A percentile compares a stretch with the other conserved stretches of the same genome.
phyloP scores from a whole-genome alignment of 2,113 vertebrate genomes.

The Anseranas semipalmata region DNA sequence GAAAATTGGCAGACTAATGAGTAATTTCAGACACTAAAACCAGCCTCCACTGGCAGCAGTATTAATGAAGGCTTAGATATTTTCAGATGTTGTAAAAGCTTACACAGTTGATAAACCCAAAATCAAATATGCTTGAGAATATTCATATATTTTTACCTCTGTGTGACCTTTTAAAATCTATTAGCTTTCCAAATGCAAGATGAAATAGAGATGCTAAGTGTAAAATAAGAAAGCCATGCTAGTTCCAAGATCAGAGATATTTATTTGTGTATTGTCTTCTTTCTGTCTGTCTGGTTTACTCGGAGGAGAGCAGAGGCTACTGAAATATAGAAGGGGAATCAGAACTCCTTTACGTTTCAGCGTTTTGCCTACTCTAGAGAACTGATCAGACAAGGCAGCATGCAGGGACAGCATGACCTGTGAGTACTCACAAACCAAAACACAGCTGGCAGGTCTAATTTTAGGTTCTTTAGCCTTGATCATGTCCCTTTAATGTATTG shows the following conservation, averaged over 20 bases:
- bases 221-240: neutral
- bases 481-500: constrained; percentile 69
- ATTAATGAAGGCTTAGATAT: constrained; percentile 19
- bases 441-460: constrained; percentile 73
- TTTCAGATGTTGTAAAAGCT: constrained; percentile 21
- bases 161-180: neutral
- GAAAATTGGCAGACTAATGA: constrained; percentile 54
- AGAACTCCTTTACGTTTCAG: constrained; percentile 31
- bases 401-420: constrained; percentile 45
- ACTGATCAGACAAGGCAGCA: constrained; percentile 23
- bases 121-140: neutral
- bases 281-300: neutral
- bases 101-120: neutral
- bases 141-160: neutral
- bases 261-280: neutral
- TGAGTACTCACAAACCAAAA: constrained; percentile 66
- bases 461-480: constrained; percentile 71
- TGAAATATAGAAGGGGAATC: neutral
- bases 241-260: neutral
- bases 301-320: neutral
- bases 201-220: neutral
- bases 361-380: constrained; percentile 27
- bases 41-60: neutral
- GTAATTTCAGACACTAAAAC: constrained; percentile 30
- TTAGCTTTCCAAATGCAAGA: neutral